Evolutionary conservation across 2,113 vertebrate genomes (phyloP), one percentile per base, ranked within the genome.

Genomic region (Reinhardtius hippoglossoides): DNA sequence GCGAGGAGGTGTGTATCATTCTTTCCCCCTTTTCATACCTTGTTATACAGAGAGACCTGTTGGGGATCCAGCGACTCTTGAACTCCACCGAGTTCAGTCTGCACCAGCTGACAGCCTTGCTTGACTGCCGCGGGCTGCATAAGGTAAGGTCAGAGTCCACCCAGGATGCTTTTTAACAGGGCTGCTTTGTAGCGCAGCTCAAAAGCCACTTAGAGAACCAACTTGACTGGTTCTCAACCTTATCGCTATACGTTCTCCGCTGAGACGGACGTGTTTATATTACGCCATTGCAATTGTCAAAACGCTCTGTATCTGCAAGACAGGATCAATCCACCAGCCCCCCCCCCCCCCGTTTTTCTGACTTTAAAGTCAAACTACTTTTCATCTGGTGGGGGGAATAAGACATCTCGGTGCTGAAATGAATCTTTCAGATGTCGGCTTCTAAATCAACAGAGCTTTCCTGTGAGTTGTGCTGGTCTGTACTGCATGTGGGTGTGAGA

Each of bases 81-180:
- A 99, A 99, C 93, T 88, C 95, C 13, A 96, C 97, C 0, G 97
- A 99, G 92, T 93, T 94, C 81, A 95, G 94, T 89, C 91, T 99
- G 26, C 96, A 99, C 89, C 97, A 97, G 90, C 94, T 99, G 74
- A 99, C 96, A 0, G 97, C 96, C 74, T 83, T 97, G 93, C 89
- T 99, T 68, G 97, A 99, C 88, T 99, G 97, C 94, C 95, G 96
- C 3, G 96, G 96, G 67, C 93, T 99, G 52, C 96, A 99, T 85
- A 98, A 99, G 96, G 98, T 99, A 79, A 82, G 85, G 80, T 73
- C 81, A 73, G 14, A 72, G 26, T 84, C 62, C 60, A 42, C 68
- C 57, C 46, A 20, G 56, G 60, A 66, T 55, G 58, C 35, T 37
- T 76, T 85, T 83, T 86, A 83, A 87, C 74, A 44, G 57, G 48